Conservation (phyloP, 2,113 vertebrate genomes). For the Channa argus region DNA sequence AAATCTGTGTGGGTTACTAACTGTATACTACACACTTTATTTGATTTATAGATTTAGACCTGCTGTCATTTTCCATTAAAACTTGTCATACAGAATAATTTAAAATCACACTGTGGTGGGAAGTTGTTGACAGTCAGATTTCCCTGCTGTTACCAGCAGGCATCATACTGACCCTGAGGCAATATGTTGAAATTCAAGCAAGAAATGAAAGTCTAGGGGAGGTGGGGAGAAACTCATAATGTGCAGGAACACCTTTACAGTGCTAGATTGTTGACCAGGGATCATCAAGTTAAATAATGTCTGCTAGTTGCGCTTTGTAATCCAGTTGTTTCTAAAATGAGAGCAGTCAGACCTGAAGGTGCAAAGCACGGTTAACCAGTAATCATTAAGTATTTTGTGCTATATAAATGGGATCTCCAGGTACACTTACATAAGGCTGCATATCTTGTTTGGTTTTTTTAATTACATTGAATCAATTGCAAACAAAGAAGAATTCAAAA, state of each 20-base stretch:
- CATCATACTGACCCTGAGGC: slow-evolving; percentile 6
- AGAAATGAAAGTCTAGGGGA: slow-evolving; percentile 34
- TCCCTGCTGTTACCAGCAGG: neutral
- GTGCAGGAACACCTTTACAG: slow-evolving; percentile 20
- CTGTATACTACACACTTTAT: neutral
- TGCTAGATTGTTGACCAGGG: neutral
- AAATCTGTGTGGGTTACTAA: no score
- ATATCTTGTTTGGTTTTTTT: neutral
- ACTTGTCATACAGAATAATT: neutral
- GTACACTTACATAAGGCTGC: neutral
- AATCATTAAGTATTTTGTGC: neutral
- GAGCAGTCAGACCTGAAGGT: no score
- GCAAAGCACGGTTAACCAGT: no score
- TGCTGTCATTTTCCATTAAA: neutral
- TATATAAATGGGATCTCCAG: neutral
- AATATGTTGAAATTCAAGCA: slow-evolving; percentile 38
- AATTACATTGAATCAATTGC: slow-evolving; percentile 3
- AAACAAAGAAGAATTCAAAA: neutral
- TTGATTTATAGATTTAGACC: neutral
- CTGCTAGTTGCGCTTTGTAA: neutral
- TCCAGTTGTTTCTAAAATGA: no score
- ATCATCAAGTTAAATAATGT: neutral
- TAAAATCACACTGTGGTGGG: neutral
- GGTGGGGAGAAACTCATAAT: neutral
- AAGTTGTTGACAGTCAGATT: neutral